Evolutionary conservation across 2,113 vertebrate genomes (phyloP).

Genomic region (Galbula dea): DNA sequence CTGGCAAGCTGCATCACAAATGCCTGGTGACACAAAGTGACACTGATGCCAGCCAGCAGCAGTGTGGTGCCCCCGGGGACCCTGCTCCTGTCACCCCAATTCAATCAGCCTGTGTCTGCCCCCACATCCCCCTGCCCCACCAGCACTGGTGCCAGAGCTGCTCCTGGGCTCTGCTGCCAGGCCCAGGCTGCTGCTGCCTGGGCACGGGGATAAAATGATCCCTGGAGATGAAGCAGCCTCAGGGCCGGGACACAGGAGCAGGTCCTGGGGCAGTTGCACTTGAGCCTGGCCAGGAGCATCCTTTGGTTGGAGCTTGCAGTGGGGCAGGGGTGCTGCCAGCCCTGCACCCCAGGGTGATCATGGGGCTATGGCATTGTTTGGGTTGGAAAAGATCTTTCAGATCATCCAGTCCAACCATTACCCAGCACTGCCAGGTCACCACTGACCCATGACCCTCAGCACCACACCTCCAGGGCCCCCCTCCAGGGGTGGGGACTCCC

Average conservation of each 20-base stretch:
- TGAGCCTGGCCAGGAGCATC: background rate
- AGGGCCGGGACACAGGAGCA: accelerated
- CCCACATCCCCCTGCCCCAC: background rate
- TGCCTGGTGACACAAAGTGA: constrained; percentile 23
- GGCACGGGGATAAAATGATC: background rate
- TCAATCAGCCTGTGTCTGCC: background rate
- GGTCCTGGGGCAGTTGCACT: accelerated
- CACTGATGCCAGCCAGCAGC: background rate
- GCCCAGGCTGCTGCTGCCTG: background rate
- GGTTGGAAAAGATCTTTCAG: too few relatives aligned
- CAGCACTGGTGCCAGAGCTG: background rate
- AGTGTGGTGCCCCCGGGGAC: background rate
- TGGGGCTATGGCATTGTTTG: too few relatives aligned
- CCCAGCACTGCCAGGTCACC: too few relatives aligned
- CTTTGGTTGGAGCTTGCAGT: accelerated
- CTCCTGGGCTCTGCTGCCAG: background rate
- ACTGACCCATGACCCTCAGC: too few relatives aligned
- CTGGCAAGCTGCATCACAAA: background rate
- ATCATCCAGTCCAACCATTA: too few relatives aligned
- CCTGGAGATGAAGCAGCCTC: background rate
- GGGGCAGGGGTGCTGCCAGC: background rate
- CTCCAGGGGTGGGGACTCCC: too few relatives aligned
- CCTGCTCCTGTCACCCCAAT: constrained; percentile 31
- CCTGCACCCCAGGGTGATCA: accelerated
- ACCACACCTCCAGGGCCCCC: too few relatives aligned